A percentile compares a stretch with the other conserved stretches of the same genome.
Evolutionary conservation across 2,113 vertebrate genomes (phyloP).

Genomic region (human): DNA sequence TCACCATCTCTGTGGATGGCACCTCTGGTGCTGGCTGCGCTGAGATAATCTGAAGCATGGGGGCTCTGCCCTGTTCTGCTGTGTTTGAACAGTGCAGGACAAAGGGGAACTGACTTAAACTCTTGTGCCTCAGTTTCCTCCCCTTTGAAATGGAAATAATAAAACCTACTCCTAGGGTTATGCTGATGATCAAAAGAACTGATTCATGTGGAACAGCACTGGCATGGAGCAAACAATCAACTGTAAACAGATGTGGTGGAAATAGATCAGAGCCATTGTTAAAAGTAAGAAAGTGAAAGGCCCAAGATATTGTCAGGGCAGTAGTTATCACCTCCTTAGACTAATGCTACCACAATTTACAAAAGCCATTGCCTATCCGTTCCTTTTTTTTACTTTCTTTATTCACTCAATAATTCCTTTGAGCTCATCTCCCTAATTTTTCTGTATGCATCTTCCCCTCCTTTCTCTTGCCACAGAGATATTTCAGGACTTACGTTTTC

Average conservation of each 20-base stretch:
- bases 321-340: too few relatives aligned
- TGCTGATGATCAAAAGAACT: not conserved
- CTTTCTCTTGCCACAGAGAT: not conserved
- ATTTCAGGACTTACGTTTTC: not conserved
- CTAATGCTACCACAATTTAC: not conserved
- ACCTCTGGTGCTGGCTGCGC: too few relatives aligned
- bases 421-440: not conserved
- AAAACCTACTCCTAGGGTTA: too few relatives aligned
- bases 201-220: not conserved
- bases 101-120: too few relatives aligned
- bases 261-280: not conserved
- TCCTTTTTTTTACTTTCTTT: not conserved
- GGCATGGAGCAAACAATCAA: not conserved
- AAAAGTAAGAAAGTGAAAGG: not conserved
- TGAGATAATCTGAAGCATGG: fast-evolving
- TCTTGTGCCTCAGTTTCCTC: not conserved
- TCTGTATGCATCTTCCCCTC: not conserved
- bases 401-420: not conserved
- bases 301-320: too few relatives aligned
- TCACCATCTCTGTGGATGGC: not conserved
- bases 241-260: not conserved
- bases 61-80: not conserved
- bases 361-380: not conserved
- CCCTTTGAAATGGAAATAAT: not conserved
- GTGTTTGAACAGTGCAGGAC: not conserved